phyloP scores from a whole-genome alignment of 2,797 vertebrate genomes.

The Pempheris klunzingeri region DNA sequence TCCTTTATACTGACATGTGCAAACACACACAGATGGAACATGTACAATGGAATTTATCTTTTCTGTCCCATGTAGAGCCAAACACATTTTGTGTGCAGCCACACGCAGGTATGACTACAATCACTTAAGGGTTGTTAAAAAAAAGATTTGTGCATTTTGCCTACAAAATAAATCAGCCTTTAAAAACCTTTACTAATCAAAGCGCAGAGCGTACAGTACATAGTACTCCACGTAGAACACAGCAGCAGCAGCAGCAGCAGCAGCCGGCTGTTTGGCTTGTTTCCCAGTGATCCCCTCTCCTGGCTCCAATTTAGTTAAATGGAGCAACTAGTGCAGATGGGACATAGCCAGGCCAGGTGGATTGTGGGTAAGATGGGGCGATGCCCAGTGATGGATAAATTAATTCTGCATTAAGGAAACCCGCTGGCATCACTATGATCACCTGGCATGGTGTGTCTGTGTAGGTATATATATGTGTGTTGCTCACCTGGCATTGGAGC shows the following conservation, averaged over 20 bases:
- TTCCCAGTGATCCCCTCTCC: conserved; percentile 59
- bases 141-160: neutral
- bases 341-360: conserved; percentile 53
- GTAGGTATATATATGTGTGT: conserved; percentile 10
- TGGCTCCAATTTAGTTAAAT: conserved; percentile 61
- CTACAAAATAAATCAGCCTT: neutral
- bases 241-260: conserved; percentile 16
- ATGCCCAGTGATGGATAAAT: conserved; percentile 62
- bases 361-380: conserved; percentile 53
- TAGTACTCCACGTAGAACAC: neutral
- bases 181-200: conserved; percentile 14
- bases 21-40: neutral
- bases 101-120: neutral
- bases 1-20: too few species aligned
- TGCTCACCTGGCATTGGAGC: conserved; percentile 26
- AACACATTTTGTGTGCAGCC: too few species aligned
- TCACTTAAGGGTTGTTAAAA: neutral
- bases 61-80: too few species aligned
- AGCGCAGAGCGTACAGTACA: neutral
- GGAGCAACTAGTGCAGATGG: conserved; percentile 47
- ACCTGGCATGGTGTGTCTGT: conserved; percentile 36
- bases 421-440: conserved; percentile 50
- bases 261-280: conserved; percentile 55
- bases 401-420: conserved; percentile 75
- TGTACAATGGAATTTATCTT: neutral